Conservation (phyloP, 2,113 vertebrate species). For the Polypterus bichir region DNA sequence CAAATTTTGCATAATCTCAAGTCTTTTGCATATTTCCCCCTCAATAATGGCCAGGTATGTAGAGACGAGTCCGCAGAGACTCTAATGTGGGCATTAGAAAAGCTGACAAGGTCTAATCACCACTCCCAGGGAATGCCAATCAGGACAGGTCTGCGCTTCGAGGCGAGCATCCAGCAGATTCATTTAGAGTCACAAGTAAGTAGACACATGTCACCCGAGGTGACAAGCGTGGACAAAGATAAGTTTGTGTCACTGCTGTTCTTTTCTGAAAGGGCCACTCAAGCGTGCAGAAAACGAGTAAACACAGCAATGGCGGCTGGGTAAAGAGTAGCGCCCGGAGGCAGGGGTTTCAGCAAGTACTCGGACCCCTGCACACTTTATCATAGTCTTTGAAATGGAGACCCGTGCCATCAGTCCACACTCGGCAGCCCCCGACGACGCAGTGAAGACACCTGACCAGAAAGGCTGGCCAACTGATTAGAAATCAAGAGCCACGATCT, state of each 20-base stretch:
- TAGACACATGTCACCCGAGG: neutral
- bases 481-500: no score
- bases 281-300: neutral
- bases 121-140: slow-evolving; percentile 18
- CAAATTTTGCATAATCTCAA: slow-evolving; percentile 24
- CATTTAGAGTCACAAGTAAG: slow-evolving; percentile 3
- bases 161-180: slow-evolving; percentile 3
- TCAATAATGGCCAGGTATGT: slow-evolving; percentile 33
- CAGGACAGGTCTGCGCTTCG: neutral
- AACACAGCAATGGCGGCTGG: neutral
- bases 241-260: neutral
- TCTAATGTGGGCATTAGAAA: slow-evolving; percentile 31
- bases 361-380: no score
- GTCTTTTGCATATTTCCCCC: slow-evolving; percentile 27
- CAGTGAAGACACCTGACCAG: no score
- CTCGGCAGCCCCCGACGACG: no score
- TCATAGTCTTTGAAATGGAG: no score
- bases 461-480: no score
- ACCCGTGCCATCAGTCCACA: no score
- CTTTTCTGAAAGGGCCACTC: neutral
- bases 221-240: neutral
- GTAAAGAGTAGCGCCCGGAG: no score
- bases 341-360: no score
- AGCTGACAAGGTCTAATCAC: slow-evolving; percentile 20
- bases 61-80: slow-evolving; percentile 13